Conservation (phyloP, 2,113 vertebrate genomes). For the Piaya cayana region DNA sequence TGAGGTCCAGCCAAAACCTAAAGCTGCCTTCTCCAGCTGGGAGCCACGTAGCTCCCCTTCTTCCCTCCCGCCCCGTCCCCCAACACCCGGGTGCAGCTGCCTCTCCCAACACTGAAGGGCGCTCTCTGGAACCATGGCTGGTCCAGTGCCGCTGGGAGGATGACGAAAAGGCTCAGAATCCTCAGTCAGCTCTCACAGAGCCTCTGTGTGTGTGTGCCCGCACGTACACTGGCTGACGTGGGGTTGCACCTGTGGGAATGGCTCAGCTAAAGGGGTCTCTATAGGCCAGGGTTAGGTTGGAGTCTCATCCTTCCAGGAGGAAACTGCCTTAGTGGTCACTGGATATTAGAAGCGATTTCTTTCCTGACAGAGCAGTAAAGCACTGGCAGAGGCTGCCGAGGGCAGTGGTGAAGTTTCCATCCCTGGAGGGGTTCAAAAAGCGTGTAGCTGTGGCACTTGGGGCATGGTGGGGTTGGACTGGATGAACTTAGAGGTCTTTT, state of each 20-base stretch:
- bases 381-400: no score
- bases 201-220: background rate
- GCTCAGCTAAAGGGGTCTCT: background rate
- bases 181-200: background rate
- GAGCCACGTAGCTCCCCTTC: background rate
- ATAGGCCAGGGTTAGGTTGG: background rate
- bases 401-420: no score
- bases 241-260: background rate
- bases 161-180: background rate
- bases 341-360: no score
- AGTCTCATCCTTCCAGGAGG: background rate
- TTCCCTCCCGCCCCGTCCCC: background rate
- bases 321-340: background rate
- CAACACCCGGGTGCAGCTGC: conserved; percentile 44
- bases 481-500: no score
- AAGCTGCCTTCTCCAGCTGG: background rate
- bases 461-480: no score
- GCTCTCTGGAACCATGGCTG: background rate
- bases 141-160: background rate
- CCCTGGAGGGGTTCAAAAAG: no score
- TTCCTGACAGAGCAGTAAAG: no score
- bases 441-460: no score
- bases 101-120: background rate
- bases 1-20: conserved; percentile 30
- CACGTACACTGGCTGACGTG: rapidly evolving